phyloP scores from a whole-genome alignment of 2,797 vertebrate genomes.

The Clarias fuscus region DNA sequence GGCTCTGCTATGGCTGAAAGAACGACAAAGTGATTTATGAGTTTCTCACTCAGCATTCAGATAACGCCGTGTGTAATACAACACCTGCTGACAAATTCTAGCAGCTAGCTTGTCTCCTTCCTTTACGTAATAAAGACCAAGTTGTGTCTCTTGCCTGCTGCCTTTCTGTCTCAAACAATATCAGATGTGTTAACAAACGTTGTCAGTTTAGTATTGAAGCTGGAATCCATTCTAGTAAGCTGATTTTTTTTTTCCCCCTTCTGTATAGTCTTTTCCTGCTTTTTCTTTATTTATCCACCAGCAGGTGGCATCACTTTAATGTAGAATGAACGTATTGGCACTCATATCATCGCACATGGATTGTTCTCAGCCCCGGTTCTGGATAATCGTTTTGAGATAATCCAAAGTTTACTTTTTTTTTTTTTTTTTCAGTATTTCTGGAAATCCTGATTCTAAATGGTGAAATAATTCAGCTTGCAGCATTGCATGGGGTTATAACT shows the following conservation, averaged over 20 bases:
- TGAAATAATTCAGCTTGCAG: background rate
- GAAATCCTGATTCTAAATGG: background rate
- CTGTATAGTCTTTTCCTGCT: too few relatives aligned
- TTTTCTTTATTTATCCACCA: background rate
- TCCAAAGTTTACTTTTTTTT: background rate
- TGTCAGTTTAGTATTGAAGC: background rate
- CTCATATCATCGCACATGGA: background rate
- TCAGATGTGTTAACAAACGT: background rate
- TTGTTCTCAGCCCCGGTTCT: background rate
- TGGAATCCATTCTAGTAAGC: background rate
- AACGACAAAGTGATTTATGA: constrained; percentile 57
- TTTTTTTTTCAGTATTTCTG: background rate
- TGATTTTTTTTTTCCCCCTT: background rate
- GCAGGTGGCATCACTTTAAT: background rate
- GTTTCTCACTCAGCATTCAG: constrained; percentile 50
- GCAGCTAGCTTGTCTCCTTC: background rate
- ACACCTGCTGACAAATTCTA: constrained; percentile 40
- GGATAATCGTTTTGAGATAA: too few relatives aligned
- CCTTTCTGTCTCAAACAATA: background rate
- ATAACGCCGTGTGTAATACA: constrained; percentile 34
- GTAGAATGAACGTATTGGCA: background rate
- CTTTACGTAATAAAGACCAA: constrained; percentile 5
- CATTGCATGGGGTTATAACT: background rate
- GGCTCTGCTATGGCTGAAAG: constrained; percentile 54
- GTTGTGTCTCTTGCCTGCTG: background rate